Evolutionary conservation across 2,113 vertebrate genomes (phyloP).

Genomic region (Notarius quadriscutis): DNA sequence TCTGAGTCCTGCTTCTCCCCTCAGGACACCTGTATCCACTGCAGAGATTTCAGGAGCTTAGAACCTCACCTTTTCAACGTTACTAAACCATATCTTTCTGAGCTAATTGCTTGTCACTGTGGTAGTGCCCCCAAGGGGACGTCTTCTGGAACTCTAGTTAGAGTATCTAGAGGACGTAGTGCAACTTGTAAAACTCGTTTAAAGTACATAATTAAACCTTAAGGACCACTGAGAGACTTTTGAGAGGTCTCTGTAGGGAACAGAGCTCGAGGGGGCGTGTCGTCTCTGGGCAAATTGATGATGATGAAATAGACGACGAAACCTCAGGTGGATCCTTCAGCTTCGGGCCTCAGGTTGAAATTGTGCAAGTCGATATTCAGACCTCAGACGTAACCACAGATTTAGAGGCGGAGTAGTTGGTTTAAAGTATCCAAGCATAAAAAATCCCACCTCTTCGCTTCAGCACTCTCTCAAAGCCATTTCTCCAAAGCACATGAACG

Average conservation of each 20-base stretch:
- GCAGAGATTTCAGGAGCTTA: neutral
- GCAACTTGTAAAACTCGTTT: neutral
- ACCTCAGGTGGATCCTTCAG: neutral
- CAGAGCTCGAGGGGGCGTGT: too few species aligned
- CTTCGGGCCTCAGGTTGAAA: neutral
- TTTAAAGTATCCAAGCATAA: too few species aligned
- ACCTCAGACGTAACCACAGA: too few species aligned
- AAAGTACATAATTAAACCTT: conserved; percentile 11
- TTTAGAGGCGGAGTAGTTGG: too few species aligned
- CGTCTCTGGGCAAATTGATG: neutral
- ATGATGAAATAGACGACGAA: neutral
- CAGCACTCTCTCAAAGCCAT: too few species aligned
- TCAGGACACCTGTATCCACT: neutral
- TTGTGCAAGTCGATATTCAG: too few species aligned
- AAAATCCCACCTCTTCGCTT: too few species aligned
- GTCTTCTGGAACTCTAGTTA: neutral
- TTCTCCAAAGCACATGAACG: too few species aligned
- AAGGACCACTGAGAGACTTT: neutral
- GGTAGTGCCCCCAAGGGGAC: neutral
- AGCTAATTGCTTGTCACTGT: conserved; percentile 9
- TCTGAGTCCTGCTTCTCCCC: neutral
- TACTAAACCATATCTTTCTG: neutral
- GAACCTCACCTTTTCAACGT: neutral
- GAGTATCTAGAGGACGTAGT: neutral
- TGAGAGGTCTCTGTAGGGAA: neutral